Base-by-base conservation (phyloP, 2,888 invertebrate species). In the Melikaiella ostensackeni region DNA sequence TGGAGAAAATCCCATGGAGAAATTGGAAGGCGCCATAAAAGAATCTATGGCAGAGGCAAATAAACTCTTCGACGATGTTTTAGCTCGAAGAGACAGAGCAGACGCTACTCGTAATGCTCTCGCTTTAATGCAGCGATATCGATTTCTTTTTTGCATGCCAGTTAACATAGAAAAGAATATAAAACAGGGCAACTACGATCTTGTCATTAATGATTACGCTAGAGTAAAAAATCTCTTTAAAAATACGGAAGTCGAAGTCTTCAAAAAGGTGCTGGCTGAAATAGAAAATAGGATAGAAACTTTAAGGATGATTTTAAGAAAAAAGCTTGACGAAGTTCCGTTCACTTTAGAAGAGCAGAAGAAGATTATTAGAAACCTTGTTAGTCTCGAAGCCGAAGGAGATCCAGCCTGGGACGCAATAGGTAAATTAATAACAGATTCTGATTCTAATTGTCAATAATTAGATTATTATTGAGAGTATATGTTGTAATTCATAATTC, bases 391-490 rank as follows among this genome's bases (percentile, higher is more conserved):
- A 87, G 94, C 94, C 75, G 93, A 93, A 6, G 97, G 96, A 9
- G 99, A 99, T 92, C 98, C 99, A 1, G 99, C 98, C 0, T 99
- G 99, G 99, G 96, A 97, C 82, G 98, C 98, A 5, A 96, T 99
- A 82, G 90, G 91, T 75, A 70, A 38, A 57, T 35, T 27, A 33
- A n/a, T 42, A 38, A 24, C 8, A n/a, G 7, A 21, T 63, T 33
- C 33, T 35, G 6, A 63, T 38, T 30, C 8, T 50, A 50, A 50
- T 57, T n/a, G 19, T 33, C 8, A n/a, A 16, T 6, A 24, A 61
- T 74, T 64, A 19, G 46, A 64, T 30, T 24, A n/a, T 35, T 76
- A 19, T 21, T 62, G 9, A 46, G 11, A 46, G 30, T 46, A 30
- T 6, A 55, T 76, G 35, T n/a, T 27, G 21, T n/a, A 77, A 46